These are phyloP conservation scores for Puntigrus tetrazona DNA, from an alignment of 2,113 vertebrate species.

Conservation along the genomic window DNA sequence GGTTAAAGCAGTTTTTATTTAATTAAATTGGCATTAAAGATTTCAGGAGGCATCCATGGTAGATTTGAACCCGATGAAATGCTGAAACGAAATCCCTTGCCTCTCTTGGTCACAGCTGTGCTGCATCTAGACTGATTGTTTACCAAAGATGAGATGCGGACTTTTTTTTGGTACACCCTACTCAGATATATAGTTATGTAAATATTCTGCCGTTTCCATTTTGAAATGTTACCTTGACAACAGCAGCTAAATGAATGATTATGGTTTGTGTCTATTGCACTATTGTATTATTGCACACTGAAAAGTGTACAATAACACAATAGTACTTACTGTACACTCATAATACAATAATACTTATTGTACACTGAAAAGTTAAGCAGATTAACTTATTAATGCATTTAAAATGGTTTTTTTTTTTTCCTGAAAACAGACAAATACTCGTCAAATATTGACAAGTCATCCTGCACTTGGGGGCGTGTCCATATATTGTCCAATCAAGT, in stretches of 20 bases:
- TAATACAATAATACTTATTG: too few relatives aligned
- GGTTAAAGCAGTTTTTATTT: neutral
- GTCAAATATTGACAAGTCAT: neutral
- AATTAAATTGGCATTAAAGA: neutral
- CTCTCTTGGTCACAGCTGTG: neutral
- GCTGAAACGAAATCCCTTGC: neutral
- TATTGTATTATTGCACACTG: too few relatives aligned
- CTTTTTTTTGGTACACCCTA: neutral
- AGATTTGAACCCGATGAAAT: conserved; percentile 11
- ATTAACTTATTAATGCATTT: neutral
- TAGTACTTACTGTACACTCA: too few relatives aligned
- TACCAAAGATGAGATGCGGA: neutral
- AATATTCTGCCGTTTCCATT: neutral
- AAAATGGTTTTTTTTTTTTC: neutral
- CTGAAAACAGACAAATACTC: neutral
- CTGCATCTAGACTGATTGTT: neutral
- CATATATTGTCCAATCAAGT: neutral
- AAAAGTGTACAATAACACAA: too few relatives aligned
- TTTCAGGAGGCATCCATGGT: neutral
- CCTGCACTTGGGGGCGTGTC: neutral
- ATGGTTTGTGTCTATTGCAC: too few relatives aligned
- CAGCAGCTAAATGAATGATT: too few relatives aligned
- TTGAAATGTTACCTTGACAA: neutral
- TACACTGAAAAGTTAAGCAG: too few relatives aligned
- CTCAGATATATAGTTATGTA: neutral